Evolutionary conservation across 2,113 vertebrate genomes (phyloP).

Genomic region (Mystacornis crossleyi): DNA sequence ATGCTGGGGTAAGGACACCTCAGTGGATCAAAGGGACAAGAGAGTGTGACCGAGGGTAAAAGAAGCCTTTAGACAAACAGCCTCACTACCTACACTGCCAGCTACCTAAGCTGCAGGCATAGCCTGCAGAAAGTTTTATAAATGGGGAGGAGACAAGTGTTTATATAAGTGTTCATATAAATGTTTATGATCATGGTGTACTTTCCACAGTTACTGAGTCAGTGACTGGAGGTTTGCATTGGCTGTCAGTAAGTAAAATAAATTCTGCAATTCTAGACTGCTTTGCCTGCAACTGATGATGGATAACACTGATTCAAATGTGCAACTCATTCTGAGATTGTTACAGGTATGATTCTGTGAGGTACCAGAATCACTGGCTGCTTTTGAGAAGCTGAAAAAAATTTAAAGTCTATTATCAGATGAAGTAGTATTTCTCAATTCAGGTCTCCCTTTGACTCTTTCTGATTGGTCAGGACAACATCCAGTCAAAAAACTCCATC

Average conservation of each 20-base stretch:
- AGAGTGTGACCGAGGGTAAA: rapidly evolving
- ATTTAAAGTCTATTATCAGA: neutral
- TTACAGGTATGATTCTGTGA: neutral
- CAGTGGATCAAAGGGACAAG: neutral
- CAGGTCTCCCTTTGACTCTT: neutral
- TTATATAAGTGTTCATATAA: neutral
- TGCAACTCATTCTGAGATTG: neutral
- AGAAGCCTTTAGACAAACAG: neutral
- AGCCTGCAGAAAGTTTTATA: neutral
- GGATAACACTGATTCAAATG: neutral
- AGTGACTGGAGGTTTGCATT: neutral
- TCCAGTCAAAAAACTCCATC: neutral
- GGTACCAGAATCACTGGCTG: neutral
- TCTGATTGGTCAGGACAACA: neutral
- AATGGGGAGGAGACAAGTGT: neutral
- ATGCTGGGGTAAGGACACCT: rapidly evolving
- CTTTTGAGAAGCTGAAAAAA: neutral
- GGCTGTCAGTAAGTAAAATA: neutral
- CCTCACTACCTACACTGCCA: neutral
- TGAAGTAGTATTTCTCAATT: neutral
- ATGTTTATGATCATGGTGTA: neutral
- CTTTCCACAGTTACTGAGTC: neutral
- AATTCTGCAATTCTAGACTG: neutral
- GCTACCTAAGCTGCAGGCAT: neutral
- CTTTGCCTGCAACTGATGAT: neutral